Base-by-base conservation (phyloP, 2,888 invertebrate genomes). In the Smittia aterrima region DNA sequence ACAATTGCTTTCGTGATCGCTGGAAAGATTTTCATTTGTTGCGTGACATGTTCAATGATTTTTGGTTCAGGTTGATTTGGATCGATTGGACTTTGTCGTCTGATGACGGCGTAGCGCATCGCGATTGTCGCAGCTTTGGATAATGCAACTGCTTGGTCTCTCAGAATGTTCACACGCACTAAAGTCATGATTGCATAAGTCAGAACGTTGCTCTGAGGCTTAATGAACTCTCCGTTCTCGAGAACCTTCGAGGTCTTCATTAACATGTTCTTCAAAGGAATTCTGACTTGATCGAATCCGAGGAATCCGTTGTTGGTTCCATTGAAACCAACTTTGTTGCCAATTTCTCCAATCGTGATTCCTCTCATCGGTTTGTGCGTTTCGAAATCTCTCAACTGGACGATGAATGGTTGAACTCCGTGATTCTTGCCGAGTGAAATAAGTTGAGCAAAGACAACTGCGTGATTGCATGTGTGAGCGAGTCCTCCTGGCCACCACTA, bases 171-270 rank as follows among this genome's bases (percentile, higher is more conserved):
- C 1, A 95, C 93, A 66, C 98, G 87, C 0, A 97, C 95, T 82
- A 96, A 93, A 86, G 97, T 92, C 96, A 96, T 96, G 0, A 93
- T 92, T 4, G 95, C 95, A 82, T 96, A 96, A 0, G 93, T 91
- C 7, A 96, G 85, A 80, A 95, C 95, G 24, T 91, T 90, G 78
- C 90, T 92, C 0, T 91, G 88, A 0, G 95, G 89, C 79, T 92
- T 90, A 0, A 94, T 88, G 82, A 93, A 96, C 2, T 92, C 93
- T 13, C 96, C 96, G 82, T 95, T 93, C 85, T 92, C 85, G 66
- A 87, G 81, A 77, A 96, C 95, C 85, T 95, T 89, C 62, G 92
- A 90, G 82, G 96, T 93, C 84, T 93, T 95, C 97, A 97, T 97
- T 20, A 98, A 84, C 95, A 98, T 92, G 77, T 95, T 86, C n/a